Percentiles rank a stretch among this genome's conserved stretches.
These are phyloP conservation scores for Sphinx pinastri DNA, from an alignment of 2,888 invertebrate genomes.

Conservation along the genomic window DNA sequence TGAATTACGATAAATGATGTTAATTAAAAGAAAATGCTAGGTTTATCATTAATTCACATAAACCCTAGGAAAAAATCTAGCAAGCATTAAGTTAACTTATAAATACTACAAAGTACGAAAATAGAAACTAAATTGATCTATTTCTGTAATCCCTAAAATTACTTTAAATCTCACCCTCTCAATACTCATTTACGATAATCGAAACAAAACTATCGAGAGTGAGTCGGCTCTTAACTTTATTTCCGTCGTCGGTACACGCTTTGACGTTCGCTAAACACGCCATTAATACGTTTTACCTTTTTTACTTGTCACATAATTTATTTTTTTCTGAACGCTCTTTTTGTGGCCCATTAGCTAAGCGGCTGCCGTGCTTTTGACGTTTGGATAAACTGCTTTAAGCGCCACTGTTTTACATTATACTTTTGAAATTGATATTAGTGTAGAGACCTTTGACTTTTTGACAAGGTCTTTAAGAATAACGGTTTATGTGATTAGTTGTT, in stretches of 20 bases:
- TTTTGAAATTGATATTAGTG: constrained; percentile 37
- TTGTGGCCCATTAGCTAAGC: constrained; percentile 80
- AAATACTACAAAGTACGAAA: no score
- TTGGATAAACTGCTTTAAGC: constrained; percentile 69
- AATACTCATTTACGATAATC: constrained; percentile 19
- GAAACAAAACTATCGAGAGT: constrained; percentile 47
- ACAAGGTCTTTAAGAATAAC: neutral
- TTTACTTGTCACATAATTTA: constrained; percentile 80
- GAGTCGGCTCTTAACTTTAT: constrained; percentile 62
- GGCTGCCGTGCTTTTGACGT: constrained; percentile 64
- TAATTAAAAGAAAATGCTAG: no score
- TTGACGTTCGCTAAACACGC: constrained; percentile 81
- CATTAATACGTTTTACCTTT: constrained; percentile 79
- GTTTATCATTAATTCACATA: no score
- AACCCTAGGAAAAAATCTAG: no score
- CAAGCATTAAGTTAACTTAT: no score
- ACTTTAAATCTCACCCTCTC: neutral
- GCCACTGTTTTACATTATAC: constrained; percentile 49
- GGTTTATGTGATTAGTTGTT: neutral
- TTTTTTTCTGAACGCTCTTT: constrained; percentile 61
- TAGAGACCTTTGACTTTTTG: constrained; percentile 29
- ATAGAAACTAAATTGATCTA: constrained; percentile 38
- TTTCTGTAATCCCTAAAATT: constrained; percentile 31
- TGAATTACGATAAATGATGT: no score
- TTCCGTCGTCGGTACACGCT: constrained; percentile 72